Percentiles rank a stretch among this genome's conserved stretches.
Evolutionary conservation across 1,140 invertebrate species (phyloP).

Genomic region (Philaenus spumarius): DNA sequence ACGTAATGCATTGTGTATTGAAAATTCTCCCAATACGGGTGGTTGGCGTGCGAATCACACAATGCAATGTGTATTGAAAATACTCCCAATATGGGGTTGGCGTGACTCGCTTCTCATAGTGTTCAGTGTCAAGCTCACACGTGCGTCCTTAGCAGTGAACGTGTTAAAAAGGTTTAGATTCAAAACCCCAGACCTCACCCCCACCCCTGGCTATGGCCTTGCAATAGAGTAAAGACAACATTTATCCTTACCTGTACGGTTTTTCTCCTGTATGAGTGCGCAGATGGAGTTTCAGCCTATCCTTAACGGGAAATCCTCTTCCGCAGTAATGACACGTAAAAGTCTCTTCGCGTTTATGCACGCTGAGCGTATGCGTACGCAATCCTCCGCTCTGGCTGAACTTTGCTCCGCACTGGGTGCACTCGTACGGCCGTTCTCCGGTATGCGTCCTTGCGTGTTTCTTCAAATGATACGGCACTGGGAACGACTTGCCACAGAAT

Average conservation of each 20-base stretch:
- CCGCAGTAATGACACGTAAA: conserved; percentile 30
- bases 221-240: not conserved
- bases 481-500: conserved; percentile 19
- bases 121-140: no score
- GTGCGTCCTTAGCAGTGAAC: no score
- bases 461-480: conserved; percentile 24
- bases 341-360: conserved; percentile 21
- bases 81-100: no score
- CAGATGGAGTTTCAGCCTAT: conserved; percentile 62
- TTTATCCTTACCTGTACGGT: conserved; percentile 61
- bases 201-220: no score
- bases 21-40: no score
- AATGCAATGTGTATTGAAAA: no score
- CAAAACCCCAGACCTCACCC: no score
- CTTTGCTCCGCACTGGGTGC: conserved; percentile 22
- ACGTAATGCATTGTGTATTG: no score
- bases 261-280: conserved; percentile 66
- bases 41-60: no score
- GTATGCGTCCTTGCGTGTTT: conserved; percentile 38
- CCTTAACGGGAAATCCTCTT: conserved; percentile 65
- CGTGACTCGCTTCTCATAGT: no score
- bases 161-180: no score
- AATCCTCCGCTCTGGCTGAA: conserved; percentile 38
- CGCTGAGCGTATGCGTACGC: conserved; percentile 22
- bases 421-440: conserved; percentile 35